Conservation (phyloP, 2,888 invertebrate species). For the Rosalia funebris region DNA sequence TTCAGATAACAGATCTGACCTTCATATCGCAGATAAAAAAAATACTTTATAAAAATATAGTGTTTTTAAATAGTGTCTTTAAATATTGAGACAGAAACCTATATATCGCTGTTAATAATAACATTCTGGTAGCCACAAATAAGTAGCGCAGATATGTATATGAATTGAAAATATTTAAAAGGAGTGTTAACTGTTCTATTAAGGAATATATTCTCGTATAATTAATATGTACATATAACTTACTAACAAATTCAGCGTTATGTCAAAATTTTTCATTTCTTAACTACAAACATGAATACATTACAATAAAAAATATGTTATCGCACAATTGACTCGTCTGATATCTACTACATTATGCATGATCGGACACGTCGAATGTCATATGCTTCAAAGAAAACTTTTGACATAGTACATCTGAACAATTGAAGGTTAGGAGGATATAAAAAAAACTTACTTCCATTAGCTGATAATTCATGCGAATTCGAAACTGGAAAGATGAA, state of each 20-base stretch:
- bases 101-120: no score
- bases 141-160: no score
- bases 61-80: no score
- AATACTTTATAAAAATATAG: no score
- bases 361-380: slow-evolving; percentile 14
- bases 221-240: no score
- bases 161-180: no score
- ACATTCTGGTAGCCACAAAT: no score
- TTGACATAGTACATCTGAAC: slow-evolving; percentile 43
- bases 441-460: slow-evolving; percentile 55
- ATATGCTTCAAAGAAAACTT: slow-evolving; percentile 28
- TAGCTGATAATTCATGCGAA: slow-evolving; percentile 55
- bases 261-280: slow-evolving; percentile 23
- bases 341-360: slow-evolving; percentile 7
- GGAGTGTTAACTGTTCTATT: no score
- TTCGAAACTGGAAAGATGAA: slow-evolving; percentile 58
- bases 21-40: no score
- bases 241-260: slow-evolving; percentile 15
- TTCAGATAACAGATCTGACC: no score
- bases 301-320: slow-evolving; percentile 16
- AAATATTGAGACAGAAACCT: no score
- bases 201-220: no score
- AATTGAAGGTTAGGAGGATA: slow-evolving; percentile 44
- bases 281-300: slow-evolving; percentile 22
- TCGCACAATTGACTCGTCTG: slow-evolving; percentile 6